These are phyloP conservation scores for Heliconius ismenius DNA, from an alignment of 2,888 invertebrate genomes.

Conservation along the genomic window DNA sequence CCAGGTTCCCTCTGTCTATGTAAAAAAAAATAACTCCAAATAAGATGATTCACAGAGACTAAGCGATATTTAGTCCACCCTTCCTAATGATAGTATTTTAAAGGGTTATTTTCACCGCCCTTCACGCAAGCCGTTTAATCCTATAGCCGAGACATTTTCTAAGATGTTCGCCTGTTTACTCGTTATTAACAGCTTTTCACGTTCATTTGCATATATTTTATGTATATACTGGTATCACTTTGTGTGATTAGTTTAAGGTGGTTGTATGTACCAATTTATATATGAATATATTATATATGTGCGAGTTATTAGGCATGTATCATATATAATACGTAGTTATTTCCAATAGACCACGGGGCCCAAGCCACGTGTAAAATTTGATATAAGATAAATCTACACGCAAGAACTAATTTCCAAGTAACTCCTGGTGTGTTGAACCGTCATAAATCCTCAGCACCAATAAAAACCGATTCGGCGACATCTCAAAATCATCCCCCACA, in stretches of 20 bases:
- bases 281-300: background rate
- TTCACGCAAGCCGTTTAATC: conserved; percentile 42
- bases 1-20: no score
- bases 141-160: conserved; percentile 34
- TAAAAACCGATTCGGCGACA: conserved; percentile 47
- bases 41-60: conserved; percentile 73
- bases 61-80: conserved; percentile 72
- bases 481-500: conserved; percentile 45
- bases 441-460: conserved; percentile 35
- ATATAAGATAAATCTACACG: background rate
- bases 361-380: background rate
- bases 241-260: background rate
- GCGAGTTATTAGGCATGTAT: background rate
- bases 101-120: conserved; percentile 72
- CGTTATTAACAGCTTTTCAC: conserved; percentile 24
- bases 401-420: conserved; percentile 14
- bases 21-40: background rate
- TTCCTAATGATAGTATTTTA: conserved; percentile 69
- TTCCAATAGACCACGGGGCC: background rate
- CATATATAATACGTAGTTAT: no score
- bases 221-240: conserved; percentile 15
- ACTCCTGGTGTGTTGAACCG: conserved; percentile 6
- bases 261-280: background rate
- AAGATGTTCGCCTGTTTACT: conserved; percentile 29
- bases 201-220: conserved; percentile 27